Evolutionary conservation across 2,888 invertebrate species (phyloP).

Genomic region (Parnassius orleans): DNA sequence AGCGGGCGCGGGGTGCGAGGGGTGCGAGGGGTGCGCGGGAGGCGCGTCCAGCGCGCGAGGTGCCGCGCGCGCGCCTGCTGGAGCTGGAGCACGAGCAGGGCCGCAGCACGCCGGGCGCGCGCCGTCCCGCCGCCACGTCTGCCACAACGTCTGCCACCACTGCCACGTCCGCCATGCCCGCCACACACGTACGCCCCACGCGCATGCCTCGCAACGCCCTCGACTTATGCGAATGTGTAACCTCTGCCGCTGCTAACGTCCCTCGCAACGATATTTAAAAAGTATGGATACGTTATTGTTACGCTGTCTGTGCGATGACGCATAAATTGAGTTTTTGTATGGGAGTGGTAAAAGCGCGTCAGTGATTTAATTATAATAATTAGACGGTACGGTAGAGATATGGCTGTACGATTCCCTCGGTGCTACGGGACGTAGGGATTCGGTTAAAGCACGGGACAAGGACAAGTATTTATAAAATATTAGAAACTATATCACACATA

Average conservation of each 20-base stretch:
- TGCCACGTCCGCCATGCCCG: constrained; percentile 37
- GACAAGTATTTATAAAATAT: too few species aligned
- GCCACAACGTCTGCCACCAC: constrained; percentile 29
- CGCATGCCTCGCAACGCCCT: constrained; percentile 5
- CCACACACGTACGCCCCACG: constrained; percentile 44
- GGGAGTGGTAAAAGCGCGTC: too few species aligned
- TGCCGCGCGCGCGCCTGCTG: constrained; percentile 70
- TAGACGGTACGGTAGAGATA: too few species aligned
- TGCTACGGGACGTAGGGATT: too few species aligned
- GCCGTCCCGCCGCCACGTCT: constrained; percentile 43
- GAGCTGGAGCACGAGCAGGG: constrained; percentile 76
- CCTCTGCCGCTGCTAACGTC: background rate
- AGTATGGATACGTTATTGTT: background rate
- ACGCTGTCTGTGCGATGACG: background rate
- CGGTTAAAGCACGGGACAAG: too few species aligned
- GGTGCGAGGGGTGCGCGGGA: constrained; percentile 32
- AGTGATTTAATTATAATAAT: too few species aligned
- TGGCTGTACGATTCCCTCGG: too few species aligned
- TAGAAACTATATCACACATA: background rate
- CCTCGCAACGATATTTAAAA: background rate
- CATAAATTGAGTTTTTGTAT: background rate
- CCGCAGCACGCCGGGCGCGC: constrained; percentile 74
- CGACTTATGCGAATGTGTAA: constrained; percentile 15
- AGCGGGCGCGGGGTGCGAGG: constrained; percentile 34
- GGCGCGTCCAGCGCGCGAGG: constrained; percentile 38